phyloP scores from a whole-genome alignment of 2,888 invertebrate species.

The Amblyjoppa fuscipennis region DNA sequence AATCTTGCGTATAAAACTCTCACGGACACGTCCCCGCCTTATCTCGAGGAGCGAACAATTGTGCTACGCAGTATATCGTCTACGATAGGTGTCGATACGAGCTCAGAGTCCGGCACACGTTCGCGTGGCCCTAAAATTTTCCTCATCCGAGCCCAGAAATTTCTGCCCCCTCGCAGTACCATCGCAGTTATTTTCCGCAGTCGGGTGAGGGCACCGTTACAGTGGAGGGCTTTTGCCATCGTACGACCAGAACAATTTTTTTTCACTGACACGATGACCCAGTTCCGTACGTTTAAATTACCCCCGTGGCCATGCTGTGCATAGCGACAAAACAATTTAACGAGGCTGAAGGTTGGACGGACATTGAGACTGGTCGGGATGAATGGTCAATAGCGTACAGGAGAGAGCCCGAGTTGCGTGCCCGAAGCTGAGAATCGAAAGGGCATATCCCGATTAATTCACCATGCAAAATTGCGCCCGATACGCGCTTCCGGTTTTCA shows the following conservation, averaged over 20 bases:
- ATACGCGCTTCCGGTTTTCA: not conserved
- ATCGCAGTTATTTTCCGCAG: not conserved
- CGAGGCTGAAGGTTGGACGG: slow-evolving; percentile 65
- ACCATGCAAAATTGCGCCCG: not conserved
- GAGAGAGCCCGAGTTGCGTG: not conserved
- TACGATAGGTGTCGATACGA: slow-evolving; percentile 14
- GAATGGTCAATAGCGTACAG: slow-evolving; percentile 51
- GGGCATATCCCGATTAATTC: not conserved
- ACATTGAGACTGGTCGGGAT: slow-evolving; percentile 68
- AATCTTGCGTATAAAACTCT: not conserved
- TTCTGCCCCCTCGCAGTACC: not conserved
- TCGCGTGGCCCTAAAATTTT: not conserved
- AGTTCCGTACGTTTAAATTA: slow-evolving; percentile 36
- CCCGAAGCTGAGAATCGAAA: not conserved
- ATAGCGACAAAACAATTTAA: slow-evolving; percentile 57
- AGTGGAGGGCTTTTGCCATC: not conserved
- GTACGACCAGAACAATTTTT: slow-evolving; percentile 34
- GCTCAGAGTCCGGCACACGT: not conserved
- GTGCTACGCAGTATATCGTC: slow-evolving; percentile 1
- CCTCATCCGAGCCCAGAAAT: not conserved
- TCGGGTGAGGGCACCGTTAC: not conserved
- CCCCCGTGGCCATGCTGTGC: not conserved
- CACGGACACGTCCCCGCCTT: not conserved
- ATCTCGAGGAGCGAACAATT: slow-evolving; percentile 3
- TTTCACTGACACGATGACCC: slow-evolving; percentile 52